These are phyloP conservation scores for Rhogogaster chlorosoma DNA, from an alignment of 2,888 invertebrate genomes.

Conservation along the genomic window DNA sequence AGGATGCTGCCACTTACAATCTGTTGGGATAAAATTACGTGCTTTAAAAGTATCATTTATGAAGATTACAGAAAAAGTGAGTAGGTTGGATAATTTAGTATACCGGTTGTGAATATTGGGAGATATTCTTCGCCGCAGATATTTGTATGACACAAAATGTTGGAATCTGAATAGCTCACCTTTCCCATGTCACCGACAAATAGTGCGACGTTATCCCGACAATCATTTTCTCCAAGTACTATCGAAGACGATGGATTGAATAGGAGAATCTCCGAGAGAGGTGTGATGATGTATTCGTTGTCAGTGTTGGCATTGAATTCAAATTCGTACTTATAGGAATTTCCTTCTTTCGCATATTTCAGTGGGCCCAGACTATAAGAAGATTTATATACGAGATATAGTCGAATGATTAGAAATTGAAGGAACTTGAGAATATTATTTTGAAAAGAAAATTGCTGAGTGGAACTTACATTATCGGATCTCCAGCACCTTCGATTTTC, in stretches of 20 bases:
- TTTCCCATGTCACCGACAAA: slow-evolving; percentile 82
- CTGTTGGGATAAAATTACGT: slow-evolving; percentile 57
- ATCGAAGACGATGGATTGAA: slow-evolving; percentile 84
- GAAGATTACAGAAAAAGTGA: neutral
- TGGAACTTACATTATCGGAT: slow-evolving; percentile 63
- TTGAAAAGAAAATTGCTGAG: neutral
- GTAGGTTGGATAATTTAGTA: neutral
- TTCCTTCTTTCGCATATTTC: slow-evolving; percentile 60
- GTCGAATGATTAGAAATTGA: slow-evolving; percentile 39
- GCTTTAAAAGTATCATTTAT: neutral
- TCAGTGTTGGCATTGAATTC: slow-evolving; percentile 74
- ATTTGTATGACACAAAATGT: neutral
- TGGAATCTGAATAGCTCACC: slow-evolving; percentile 58
- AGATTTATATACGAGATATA: slow-evolving; percentile 48
- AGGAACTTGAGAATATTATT: neutral
- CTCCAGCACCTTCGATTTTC: slow-evolving; percentile 70
- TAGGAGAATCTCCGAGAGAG: slow-evolving; percentile 86
- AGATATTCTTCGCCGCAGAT: neutral
- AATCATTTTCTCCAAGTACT: slow-evolving; percentile 84
- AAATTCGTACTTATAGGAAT: slow-evolving; percentile 74
- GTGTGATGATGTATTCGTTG: slow-evolving; percentile 80
- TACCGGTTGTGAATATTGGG: neutral
- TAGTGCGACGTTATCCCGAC: slow-evolving; percentile 83
- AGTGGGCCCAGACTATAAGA: slow-evolving; percentile 68
- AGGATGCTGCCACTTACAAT: slow-evolving; percentile 71